A percentile compares a stretch with the other conserved stretches of the same genome.
Conservation (phyloP, 2,113 vertebrate species). For the Caretta caretta region DNA sequence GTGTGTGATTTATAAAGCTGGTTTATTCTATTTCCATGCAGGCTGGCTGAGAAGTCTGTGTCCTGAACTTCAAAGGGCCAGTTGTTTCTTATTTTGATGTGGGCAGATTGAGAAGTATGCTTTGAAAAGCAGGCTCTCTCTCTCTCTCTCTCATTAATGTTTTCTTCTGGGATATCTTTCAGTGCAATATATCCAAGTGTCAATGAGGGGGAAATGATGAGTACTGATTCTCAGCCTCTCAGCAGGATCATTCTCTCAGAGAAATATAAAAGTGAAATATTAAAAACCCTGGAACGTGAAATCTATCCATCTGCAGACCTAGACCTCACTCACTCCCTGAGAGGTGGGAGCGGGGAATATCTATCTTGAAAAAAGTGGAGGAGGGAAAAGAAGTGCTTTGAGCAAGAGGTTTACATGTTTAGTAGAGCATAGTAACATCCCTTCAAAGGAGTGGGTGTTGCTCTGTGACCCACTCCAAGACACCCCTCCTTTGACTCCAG, state of each 20-base stretch:
- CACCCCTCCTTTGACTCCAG: conserved; percentile 77
- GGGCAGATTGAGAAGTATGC: conserved; percentile 83
- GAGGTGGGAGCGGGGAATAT: conserved; percentile 4
- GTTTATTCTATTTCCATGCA: conserved; percentile 67
- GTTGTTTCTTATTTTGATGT: conserved; percentile 86
- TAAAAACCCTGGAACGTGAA: conserved; percentile 83
- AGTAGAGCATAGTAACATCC: conserved; percentile 84
- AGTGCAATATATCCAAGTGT: conserved; percentile 81
- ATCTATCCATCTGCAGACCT: conserved; percentile 72
- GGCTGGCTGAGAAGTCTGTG: conserved; percentile 76
- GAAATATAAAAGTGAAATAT: conserved; percentile 88
- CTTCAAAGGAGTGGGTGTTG: conserved; percentile 86
- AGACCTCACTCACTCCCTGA: conserved; percentile 65
- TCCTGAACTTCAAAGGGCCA: conserved; percentile 84
- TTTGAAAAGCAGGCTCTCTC: conserved; percentile 81
- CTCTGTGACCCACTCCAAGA: conserved; percentile 80
- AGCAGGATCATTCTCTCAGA: conserved; percentile 82
- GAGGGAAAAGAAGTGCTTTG: conserved; percentile 72
- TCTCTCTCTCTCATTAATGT: conserved; percentile 77
- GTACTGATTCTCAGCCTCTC: conserved; percentile 80
- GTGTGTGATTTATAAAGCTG: conserved; percentile 63
- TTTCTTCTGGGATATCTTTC: conserved; percentile 82
- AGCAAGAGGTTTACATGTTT: conserved; percentile 81
- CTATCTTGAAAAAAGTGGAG: conserved; percentile 56
- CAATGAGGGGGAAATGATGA: conserved; percentile 78